Evolutionary conservation across 2,113 vertebrate species (phyloP).

Genomic region (Laterallus jamaicensis): DNA sequence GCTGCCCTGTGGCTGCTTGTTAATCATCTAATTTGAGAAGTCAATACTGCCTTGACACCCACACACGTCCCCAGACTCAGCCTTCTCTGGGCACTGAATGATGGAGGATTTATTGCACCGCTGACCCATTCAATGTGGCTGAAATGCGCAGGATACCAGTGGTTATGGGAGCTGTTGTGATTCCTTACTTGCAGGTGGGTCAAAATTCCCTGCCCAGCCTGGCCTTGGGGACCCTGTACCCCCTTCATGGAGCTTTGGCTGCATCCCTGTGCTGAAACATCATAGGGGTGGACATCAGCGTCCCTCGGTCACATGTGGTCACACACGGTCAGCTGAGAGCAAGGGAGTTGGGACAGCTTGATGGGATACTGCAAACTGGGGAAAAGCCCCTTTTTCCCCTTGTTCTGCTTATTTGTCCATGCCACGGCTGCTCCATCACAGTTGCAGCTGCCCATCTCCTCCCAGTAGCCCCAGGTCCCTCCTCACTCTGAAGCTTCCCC

Average conservation of each 20-base stretch:
- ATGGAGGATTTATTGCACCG: conserved; percentile 12
- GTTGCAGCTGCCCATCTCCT: not conserved
- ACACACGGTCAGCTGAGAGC: not conserved
- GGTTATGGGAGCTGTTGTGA: fast-evolving
- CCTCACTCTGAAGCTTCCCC: not conserved
- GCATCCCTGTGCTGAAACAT: not conserved
- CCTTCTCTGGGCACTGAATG: not conserved
- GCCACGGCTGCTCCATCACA: not conserved
- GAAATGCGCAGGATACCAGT: not conserved
- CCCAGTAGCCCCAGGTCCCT: not conserved
- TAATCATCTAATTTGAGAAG: conserved; percentile 69
- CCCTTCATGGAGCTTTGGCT: not conserved
- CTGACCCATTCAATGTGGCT: not conserved
- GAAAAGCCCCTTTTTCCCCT: not conserved
- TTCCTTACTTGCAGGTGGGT: not conserved
- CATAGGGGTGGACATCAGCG: not conserved
- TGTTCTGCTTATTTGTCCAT: not conserved
- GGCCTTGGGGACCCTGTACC: not conserved
- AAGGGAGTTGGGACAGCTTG: not conserved
- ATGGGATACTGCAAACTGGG: not conserved
- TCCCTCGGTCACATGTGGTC: too few species aligned
- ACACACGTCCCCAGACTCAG: not conserved
- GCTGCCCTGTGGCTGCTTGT: conserved; percentile 45
- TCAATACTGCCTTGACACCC: conserved; percentile 30
- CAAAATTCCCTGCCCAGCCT: fast-evolving